These are phyloP conservation scores for Falcunculus frontatus DNA, from an alignment of 2,113 vertebrate species.

Conservation along the genomic window DNA sequence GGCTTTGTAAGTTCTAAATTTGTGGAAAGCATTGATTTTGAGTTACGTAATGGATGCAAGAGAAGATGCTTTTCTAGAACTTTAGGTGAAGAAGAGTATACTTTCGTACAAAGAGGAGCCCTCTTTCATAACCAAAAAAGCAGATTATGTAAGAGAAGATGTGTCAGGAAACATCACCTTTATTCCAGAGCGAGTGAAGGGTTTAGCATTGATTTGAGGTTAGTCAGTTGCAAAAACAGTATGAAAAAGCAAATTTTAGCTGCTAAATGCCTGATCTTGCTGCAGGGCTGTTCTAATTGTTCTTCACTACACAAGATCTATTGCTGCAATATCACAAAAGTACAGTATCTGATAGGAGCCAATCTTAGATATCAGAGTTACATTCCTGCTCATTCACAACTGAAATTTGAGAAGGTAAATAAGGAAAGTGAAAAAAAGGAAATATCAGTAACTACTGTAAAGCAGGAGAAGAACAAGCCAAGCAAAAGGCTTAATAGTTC, in stretches of 20 bases:
- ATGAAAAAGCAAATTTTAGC: not conserved
- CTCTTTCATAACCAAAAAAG: not conserved
- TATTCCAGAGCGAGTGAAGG: not conserved
- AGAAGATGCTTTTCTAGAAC: not conserved
- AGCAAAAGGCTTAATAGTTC: not conserved
- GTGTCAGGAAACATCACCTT: not conserved
- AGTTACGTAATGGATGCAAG: not conserved
- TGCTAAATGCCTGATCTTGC: not conserved
- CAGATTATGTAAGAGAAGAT: not conserved
- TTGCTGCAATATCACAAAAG: not conserved
- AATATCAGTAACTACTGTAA: not conserved
- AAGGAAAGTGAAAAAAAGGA: not conserved
- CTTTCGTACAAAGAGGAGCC: not conserved
- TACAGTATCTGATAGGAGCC: not conserved
- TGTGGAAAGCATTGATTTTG: not conserved
- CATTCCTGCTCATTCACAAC: not conserved
- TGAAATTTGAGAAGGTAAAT: not conserved
- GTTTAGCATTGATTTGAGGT: not conserved
- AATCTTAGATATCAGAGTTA: not conserved
- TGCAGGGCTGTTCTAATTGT: not conserved
- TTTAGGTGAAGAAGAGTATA: not conserved
- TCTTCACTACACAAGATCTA: not conserved
- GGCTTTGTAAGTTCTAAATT: not conserved
- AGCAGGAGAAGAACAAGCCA: not conserved
- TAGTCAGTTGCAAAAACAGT: not conserved